These are phyloP conservation scores for Prosopocoilus inquinatus DNA, from an alignment of 2,888 invertebrate species.

Conservation along the genomic window DNA sequence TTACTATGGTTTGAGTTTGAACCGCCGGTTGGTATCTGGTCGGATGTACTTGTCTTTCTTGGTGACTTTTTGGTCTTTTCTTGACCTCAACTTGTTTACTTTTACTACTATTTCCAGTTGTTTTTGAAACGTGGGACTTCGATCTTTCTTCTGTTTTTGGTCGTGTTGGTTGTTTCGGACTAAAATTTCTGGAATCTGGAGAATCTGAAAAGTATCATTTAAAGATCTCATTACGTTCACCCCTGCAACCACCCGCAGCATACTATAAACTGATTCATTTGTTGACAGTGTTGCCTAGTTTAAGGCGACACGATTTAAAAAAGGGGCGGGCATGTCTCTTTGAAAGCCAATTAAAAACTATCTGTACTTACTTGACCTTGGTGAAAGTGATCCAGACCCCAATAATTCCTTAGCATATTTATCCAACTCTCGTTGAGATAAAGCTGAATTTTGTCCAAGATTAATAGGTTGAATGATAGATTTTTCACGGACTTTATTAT, in stretches of 20 bases:
- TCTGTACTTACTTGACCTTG: conserved; percentile 14
- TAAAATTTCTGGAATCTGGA: conserved; percentile 1
- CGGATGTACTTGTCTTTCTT: background rate
- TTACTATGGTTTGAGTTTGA: background rate
- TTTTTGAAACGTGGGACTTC: background rate
- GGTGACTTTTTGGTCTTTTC: background rate
- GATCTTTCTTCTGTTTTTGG: background rate
- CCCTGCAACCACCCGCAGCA: too few species aligned
- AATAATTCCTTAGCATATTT: conserved; percentile 20
- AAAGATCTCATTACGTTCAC: too few species aligned
- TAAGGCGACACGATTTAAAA: too few species aligned
- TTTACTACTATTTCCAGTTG: background rate
- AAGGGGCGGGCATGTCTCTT: too few species aligned
- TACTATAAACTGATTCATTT: too few species aligned
- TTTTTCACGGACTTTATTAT: conserved; percentile 4
- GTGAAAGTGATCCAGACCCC: conserved; percentile 8
- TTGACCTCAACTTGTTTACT: background rate
- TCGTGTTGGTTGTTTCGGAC: background rate
- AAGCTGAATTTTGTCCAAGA: conserved; percentile 2
- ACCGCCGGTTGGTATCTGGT: background rate
- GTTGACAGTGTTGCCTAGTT: too few species aligned
- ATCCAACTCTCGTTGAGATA: conserved; percentile 19
- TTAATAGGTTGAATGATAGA: conserved; percentile 5
- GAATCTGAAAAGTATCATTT: background rate
- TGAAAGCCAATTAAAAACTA: too few species aligned